Conservation (phyloP, 1,140 invertebrate genomes). For the Cotesia typhae region DNA sequence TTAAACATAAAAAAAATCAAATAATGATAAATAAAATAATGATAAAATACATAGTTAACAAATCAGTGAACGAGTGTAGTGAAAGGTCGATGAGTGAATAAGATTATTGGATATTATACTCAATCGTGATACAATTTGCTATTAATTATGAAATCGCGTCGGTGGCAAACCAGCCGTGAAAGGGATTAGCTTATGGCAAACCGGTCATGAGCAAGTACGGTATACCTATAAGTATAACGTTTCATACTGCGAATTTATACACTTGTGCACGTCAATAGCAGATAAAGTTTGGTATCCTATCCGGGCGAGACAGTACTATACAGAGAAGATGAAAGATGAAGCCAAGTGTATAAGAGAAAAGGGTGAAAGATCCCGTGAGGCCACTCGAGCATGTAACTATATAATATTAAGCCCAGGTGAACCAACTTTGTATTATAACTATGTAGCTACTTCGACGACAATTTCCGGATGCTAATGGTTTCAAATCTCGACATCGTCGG, state of each 20-base stretch:
- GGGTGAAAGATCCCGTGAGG: constrained; percentile 16
- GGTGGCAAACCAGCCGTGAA: constrained; percentile 33
- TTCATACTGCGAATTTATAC: not conserved
- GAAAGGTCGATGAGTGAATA: constrained; percentile 21
- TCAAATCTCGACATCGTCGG: constrained; percentile 51
- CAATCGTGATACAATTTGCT: constrained; percentile 29
- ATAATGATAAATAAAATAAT: not conserved
- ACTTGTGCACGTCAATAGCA: constrained; percentile 19
- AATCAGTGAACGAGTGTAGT: constrained; percentile 22
- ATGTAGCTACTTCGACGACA: constrained; percentile 42
- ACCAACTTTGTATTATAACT: not conserved
- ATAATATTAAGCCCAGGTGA: constrained; percentile 21
- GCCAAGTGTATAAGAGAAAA: constrained; percentile 1
- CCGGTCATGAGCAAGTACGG: constrained; percentile 15
- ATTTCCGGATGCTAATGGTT: constrained; percentile 65
- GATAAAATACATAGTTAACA: not conserved
- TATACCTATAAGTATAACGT: constrained; percentile 7
- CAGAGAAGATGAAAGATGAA: not conserved
- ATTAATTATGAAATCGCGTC: constrained; percentile 36
- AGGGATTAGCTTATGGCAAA: constrained; percentile 25
- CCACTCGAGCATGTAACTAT: constrained; percentile 12
- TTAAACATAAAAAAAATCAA: constrained; percentile 25
- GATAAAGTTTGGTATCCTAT: constrained; percentile 24
- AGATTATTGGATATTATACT: constrained; percentile 12
- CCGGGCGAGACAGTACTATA: no score